A percentile compares a stretch with the other conserved stretches of the same genome.
These are phyloP conservation scores for Bothrops alternatus DNA, from an alignment of 2,797 vertebrate genomes.

Conservation along the genomic window DNA sequence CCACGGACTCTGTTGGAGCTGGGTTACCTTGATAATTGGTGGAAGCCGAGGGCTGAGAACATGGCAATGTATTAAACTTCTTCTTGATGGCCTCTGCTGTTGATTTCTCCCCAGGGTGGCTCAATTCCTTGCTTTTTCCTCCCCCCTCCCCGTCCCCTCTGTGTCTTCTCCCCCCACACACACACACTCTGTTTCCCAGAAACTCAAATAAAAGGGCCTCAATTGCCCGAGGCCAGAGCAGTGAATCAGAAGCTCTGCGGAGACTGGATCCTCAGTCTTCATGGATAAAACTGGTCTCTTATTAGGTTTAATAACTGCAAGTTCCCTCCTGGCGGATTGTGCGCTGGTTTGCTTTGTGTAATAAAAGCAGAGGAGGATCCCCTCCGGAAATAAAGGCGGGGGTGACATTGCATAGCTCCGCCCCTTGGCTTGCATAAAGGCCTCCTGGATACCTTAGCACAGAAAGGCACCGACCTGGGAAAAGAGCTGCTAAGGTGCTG, in stretches of 20 bases:
- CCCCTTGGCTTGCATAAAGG: not conserved
- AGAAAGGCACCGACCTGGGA: not conserved
- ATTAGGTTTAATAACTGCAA: not conserved
- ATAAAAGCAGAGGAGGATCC: too few relatives aligned
- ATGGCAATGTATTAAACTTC: not conserved
- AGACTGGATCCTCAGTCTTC: not conserved
- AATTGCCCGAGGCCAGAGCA: not conserved
- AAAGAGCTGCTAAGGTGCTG: not conserved
- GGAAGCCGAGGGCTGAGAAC: not conserved
- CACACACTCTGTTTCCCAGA: not conserved
- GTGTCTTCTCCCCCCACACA: not conserved
- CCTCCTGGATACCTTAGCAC: not conserved
- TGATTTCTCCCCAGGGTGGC: slow-evolving; percentile 24
- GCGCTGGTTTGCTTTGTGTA: not conserved
- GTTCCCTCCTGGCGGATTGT: not conserved
- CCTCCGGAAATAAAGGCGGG: accelerated
- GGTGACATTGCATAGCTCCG: not conserved
- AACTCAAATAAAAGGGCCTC: accelerated
- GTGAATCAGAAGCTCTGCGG: not conserved
- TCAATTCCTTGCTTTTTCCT: slow-evolving; percentile 11
- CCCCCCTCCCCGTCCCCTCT: slow-evolving; percentile 44
- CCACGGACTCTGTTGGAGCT: accelerated
- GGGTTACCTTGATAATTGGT: slow-evolving; percentile 5
- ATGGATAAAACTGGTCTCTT: not conserved
- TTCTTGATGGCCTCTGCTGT: not conserved